A percentile compares a stretch with the other conserved stretches of the same genome.
Conservation (phyloP, 2,797 vertebrate genomes). For the Carapus acus region DNA sequence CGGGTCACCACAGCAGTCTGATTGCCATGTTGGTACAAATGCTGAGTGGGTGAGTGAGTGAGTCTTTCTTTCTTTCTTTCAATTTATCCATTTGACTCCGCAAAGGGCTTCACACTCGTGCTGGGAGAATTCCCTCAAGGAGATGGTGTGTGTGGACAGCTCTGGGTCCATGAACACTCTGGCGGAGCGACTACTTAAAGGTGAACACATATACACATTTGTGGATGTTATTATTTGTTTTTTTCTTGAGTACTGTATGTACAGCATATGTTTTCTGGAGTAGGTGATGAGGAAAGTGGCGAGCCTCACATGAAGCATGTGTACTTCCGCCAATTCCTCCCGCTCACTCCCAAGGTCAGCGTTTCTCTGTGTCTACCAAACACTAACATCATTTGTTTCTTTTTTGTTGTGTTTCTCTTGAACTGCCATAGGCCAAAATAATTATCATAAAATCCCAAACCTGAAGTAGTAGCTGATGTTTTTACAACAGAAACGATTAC, state of each 20-base stretch:
- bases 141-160: slow-evolving; percentile 83
- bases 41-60: not conserved
- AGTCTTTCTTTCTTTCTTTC: not conserved
- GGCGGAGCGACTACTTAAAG: slow-evolving; percentile 81
- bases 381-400: too few relatives aligned
- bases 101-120: slow-evolving; percentile 76
- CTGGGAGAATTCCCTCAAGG: slow-evolving; percentile 78
- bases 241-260: not conserved
- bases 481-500: too few relatives aligned
- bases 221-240: not conserved
- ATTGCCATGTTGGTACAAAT: not conserved
- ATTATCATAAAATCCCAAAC: too few relatives aligned
- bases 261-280: slow-evolving; percentile 1
- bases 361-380: not conserved
- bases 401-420: too few relatives aligned
- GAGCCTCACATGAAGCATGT: slow-evolving; percentile 73
- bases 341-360: slow-evolving; percentile 82
- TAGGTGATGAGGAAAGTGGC: slow-evolving; percentile 71
- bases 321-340: slow-evolving; percentile 85
- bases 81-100: too few relatives aligned
- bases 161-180: slow-evolving; percentile 80
- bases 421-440: too few relatives aligned
- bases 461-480: too few relatives aligned
- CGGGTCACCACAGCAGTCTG: not conserved
- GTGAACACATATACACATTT: slow-evolving; percentile 47